Evolutionary conservation across 1,140 invertebrate species (phyloP).

Genomic region (Aethina tumida): DNA sequence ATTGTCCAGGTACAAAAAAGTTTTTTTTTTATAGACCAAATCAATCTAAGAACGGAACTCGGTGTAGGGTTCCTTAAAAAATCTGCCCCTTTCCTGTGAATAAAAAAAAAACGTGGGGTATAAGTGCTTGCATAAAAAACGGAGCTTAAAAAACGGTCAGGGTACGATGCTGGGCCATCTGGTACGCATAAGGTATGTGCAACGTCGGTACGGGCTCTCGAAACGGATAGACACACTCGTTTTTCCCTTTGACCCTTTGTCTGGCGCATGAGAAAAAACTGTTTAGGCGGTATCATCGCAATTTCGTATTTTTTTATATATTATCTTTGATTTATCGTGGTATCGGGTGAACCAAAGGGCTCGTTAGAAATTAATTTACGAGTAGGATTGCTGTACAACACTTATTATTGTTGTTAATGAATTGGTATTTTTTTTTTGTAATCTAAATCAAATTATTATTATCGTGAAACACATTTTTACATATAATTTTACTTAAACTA

Average conservation of each 20-base stretch:
- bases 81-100: conserved; percentile 29
- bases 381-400: too few relatives aligned
- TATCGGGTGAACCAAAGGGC: conserved; percentile 10
- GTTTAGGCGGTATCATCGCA: conserved; percentile 10
- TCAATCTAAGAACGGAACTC: conserved; percentile 29
- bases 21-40: conserved; percentile 27
- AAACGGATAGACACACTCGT: conserved; percentile 19
- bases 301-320: conserved; percentile 14
- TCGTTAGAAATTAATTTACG: conserved; percentile 13
- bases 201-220: conserved; percentile 20
- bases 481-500: too few relatives aligned
- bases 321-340: conserved; percentile 13
- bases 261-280: conserved; percentile 19
- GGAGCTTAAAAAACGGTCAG: conserved; percentile 31
- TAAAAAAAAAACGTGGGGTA: conserved; percentile 23
- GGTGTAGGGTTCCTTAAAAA: conserved; percentile 30
- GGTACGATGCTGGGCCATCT: conserved; percentile 27
- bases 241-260: conserved; percentile 26
- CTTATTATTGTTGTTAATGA: too few relatives aligned
- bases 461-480: too few relatives aligned
- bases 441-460: too few relatives aligned
- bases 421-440: too few relatives aligned
- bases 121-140: conserved; percentile 27
- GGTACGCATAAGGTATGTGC: conserved; percentile 25
- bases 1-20: conserved; percentile 26